Conservation (phyloP, 1,140 invertebrate genomes). For the Apocrypta bakeri region DNA sequence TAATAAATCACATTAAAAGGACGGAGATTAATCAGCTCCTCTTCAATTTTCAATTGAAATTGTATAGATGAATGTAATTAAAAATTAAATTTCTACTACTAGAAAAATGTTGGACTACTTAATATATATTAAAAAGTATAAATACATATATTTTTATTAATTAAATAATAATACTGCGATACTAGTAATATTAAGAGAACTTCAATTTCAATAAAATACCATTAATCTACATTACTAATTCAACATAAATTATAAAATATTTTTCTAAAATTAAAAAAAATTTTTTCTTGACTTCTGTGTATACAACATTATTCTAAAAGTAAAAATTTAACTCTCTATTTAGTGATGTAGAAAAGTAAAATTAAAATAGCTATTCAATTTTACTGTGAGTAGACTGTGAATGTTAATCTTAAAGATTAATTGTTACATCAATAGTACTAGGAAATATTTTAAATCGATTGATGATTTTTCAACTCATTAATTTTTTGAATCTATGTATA, state of each 20-base stretch:
- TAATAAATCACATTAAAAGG: background rate
- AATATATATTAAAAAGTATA: background rate
- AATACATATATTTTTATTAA: conserved; percentile 14
- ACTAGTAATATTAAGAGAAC: background rate
- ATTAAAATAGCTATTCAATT: conserved; percentile 22
- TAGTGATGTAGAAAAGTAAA: background rate
- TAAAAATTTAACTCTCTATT: conserved; percentile 6
- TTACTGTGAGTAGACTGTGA: conserved; percentile 30
- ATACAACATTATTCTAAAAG: conserved; percentile 29
- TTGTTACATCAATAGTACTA: background rate
- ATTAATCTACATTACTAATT: background rate
- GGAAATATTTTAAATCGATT: no score
- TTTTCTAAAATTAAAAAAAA: background rate
- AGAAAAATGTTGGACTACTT: conserved; percentile 15
- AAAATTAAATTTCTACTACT: conserved; percentile 21
- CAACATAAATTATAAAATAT: background rate
- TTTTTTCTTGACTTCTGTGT: background rate
- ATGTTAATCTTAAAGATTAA: conserved; percentile 23
- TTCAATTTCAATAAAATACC: background rate
- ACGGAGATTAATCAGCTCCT: background rate
- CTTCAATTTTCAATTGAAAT: background rate
- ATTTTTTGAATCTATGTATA: no score
- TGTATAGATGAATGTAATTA: background rate
- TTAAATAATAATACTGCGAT: background rate
- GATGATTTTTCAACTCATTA: background rate